Base-by-base conservation (phyloP, 2,113 vertebrate genomes). In the Laticauda colubrina region DNA sequence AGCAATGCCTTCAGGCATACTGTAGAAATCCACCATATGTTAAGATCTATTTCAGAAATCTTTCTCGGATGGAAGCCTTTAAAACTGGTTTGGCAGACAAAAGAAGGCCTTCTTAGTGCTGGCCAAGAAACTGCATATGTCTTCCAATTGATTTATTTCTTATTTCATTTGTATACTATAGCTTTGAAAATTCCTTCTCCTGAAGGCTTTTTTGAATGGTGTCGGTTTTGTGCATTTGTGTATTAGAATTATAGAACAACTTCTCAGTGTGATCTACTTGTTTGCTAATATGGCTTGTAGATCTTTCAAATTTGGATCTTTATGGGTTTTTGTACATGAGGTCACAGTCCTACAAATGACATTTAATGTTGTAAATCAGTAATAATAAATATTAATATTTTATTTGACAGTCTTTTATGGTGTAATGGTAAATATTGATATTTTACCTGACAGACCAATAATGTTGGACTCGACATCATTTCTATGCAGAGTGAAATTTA, bases 361-460 rank as follows among this genome's bases (percentile, higher is more conserved):
- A 21, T 81, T 81, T 43, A 39, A 81, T 81, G 75, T 39, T 81
- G 34, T 21, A 81, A 81, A 81, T 81, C 34, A 81, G 75, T 81
- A 81, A 39, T n/a, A 69, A 69, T 81, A 85, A 89, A 89, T 26
- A 2, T 92, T 24, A 90, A 86, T 75, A 69, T n/a, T 91, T 81
- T 81, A 56, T 89, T 45, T 92, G 43, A n/a, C 75, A n/a, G 48
- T 6, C 26, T 20, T 95, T 24, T 7, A 43, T 81, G 34, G 75
- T 43, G 7, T 81, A 81, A 43, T 81, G 34, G 75, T 81, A 85
- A 89, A 89, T 26, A 2, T 91, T 24, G 92, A 86, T 75, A 55
- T 34, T 91, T 81, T 81, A 48, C 81, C 54, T 92, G 43, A 45
- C 88, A n/a, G 56, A 29, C 26, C 29, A 94, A 24, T 7, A 43